Conservation (phyloP, 2,888 invertebrate species). For the Helicoverpa assulta region DNA sequence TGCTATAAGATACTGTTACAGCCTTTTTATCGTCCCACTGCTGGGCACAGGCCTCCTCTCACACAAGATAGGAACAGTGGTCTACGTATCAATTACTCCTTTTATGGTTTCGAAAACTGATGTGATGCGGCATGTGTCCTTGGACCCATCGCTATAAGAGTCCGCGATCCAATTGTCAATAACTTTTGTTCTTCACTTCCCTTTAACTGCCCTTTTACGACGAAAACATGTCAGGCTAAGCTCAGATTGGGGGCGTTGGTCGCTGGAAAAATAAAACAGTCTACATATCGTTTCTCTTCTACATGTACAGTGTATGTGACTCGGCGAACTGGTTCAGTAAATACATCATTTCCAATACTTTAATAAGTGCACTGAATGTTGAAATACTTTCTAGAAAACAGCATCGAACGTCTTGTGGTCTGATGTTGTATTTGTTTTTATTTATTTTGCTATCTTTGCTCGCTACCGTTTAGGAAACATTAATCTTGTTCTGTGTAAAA, state of each 20-base stretch:
- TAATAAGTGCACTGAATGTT: conserved; percentile 21
- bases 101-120: too few relatives aligned
- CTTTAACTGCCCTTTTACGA: conserved; percentile 36
- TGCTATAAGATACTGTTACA: too few relatives aligned
- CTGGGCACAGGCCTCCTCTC: too few relatives aligned
- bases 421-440: conserved; percentile 12
- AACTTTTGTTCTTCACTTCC: conserved; percentile 41
- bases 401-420: neutral
- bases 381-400: conserved; percentile 15
- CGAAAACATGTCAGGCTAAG: conserved; percentile 50
- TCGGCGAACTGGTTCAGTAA: conserved; percentile 9
- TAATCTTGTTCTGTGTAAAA: conserved; percentile 17
- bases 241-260: conserved; percentile 32
- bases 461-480: neutral
- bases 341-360: conserved; percentile 38
- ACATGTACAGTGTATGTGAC: conserved; percentile 22
- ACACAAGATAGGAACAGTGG: too few relatives aligned
- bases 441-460: neutral
- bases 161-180: conserved; percentile 43
- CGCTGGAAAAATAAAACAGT: conserved; percentile 44
- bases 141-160: conserved; percentile 24
- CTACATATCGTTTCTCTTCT: conserved; percentile 27
- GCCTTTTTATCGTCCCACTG: too few relatives aligned
- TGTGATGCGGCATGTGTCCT: conserved; percentile 25
- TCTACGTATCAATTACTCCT: too few relatives aligned